Evolutionary conservation across 2,888 invertebrate genomes (phyloP).

Genomic region (Merodon equestris): DNA sequence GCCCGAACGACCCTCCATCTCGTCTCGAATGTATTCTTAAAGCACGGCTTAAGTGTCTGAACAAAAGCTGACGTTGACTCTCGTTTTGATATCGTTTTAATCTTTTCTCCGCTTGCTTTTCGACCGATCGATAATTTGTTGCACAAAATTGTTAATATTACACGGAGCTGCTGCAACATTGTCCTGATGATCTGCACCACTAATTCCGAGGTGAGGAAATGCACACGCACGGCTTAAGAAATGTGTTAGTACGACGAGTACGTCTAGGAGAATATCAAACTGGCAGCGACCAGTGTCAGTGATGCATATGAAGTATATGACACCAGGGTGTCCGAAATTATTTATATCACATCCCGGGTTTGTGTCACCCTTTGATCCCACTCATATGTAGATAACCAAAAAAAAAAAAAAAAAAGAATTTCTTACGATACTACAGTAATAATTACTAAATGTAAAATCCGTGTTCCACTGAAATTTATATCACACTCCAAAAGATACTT

Average conservation of each 20-base stretch:
- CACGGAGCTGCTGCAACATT: constrained; percentile 3
- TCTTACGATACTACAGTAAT: constrained; percentile 40
- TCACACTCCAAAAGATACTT: constrained; percentile 25
- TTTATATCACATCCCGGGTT: too few relatives aligned
- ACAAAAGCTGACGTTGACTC: constrained; percentile 55
- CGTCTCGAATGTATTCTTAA: too few relatives aligned
- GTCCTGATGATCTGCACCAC: constrained; percentile 48
- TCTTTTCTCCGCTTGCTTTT: constrained; percentile 41
- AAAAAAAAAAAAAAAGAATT: constrained; percentile 58
- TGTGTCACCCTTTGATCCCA: too few relatives aligned
- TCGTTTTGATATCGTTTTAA: constrained; percentile 59
- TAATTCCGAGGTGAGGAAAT: constrained; percentile 65
- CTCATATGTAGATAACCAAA: too few relatives aligned
- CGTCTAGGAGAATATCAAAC: constrained; percentile 4
- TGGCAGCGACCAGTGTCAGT: constrained; percentile 9
- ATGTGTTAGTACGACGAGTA: constrained; percentile 7
- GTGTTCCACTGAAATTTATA: constrained; percentile 64
- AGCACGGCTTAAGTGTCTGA: constrained; percentile 44
- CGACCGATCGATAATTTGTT: constrained; percentile 66
- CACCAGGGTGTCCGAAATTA: too few relatives aligned
- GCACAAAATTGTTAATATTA: constrained; percentile 64
- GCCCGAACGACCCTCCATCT: too few relatives aligned
- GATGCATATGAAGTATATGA: too few relatives aligned
- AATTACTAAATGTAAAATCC: constrained; percentile 67
- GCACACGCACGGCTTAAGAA: constrained; percentile 32